A percentile compares a stretch with the other conserved stretches of the same genome.
Conservation (phyloP, 2,888 invertebrate genomes). For the Phlogophora meticulosa region DNA sequence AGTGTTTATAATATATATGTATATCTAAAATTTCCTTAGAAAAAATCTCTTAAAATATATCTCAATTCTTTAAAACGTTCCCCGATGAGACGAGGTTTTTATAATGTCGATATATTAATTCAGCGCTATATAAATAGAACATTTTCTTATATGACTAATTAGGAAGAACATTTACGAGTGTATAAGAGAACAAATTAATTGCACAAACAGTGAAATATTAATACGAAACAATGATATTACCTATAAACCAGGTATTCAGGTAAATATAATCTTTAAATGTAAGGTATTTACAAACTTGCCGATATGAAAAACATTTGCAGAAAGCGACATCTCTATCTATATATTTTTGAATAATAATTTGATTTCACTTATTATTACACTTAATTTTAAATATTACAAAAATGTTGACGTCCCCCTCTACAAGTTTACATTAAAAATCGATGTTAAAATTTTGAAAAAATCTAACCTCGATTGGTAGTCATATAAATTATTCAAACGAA, state of each 20-base stretch:
- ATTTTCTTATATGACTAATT: constrained; percentile 85
- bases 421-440: constrained; percentile 29
- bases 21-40: constrained; percentile 86
- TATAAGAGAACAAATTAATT: constrained; percentile 86
- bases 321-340: constrained; percentile 3
- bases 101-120: constrained; percentile 80
- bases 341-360: constrained; percentile 10
- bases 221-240: constrained; percentile 74
- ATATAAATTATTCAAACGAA: constrained; percentile 73
- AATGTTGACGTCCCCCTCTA: constrained; percentile 10
- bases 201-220: constrained; percentile 85
- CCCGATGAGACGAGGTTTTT: constrained; percentile 75
- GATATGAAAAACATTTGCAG: constrained; percentile 12
- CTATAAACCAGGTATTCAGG: constrained; percentile 60
- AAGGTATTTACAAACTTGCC: constrained; percentile 40
- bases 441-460: constrained; percentile 47
- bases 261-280: constrained; percentile 47
- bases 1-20: constrained; percentile 78
- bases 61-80: constrained; percentile 82
- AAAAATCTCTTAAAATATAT: constrained; percentile 91
- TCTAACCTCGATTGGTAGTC: constrained; percentile 58
- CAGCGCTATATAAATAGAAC: constrained; percentile 87
- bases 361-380: not conserved
- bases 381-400: constrained; percentile 16
- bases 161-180: constrained; percentile 87